Evolutionary conservation across 2,888 invertebrate species (phyloP).

Genomic region (Synergus laeviventris): DNA sequence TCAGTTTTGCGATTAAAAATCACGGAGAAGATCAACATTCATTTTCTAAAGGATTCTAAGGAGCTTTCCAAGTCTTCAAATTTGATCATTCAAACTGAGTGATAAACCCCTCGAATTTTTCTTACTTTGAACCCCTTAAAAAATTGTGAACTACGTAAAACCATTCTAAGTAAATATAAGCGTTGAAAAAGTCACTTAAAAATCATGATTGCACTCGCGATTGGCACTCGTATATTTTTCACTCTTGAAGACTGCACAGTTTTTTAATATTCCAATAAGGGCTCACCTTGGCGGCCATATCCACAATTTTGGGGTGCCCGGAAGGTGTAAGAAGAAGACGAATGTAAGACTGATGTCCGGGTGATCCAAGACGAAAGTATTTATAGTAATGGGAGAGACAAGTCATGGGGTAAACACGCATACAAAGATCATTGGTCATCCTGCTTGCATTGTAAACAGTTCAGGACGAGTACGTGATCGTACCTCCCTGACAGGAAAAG

Average conservation of each 20-base stretch:
- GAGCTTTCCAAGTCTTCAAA: too few relatives aligned
- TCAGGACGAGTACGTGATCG: slow-evolving; percentile 50
- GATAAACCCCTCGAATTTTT: too few relatives aligned
- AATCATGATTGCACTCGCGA: neutral
- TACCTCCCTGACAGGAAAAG: slow-evolving; percentile 45
- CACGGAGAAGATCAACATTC: too few relatives aligned
- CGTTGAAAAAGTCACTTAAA: neutral
- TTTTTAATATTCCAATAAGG: neutral
- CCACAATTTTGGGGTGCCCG: slow-evolving; percentile 32
- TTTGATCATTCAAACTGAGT: too few relatives aligned
- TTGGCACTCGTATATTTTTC: neutral
- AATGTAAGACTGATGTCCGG: slow-evolving; percentile 53
- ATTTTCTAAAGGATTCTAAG: too few relatives aligned
- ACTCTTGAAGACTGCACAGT: neutral
- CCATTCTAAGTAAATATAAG: too few relatives aligned
- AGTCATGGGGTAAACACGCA: slow-evolving; percentile 46
- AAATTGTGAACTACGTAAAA: too few relatives aligned
- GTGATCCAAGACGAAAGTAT: slow-evolving; percentile 53
- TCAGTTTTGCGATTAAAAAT: neutral
- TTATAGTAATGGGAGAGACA: slow-evolving; percentile 52
- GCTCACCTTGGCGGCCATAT: slow-evolving; percentile 51
- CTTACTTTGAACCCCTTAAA: too few relatives aligned
- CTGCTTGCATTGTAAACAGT: slow-evolving; percentile 48
- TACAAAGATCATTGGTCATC: slow-evolving; percentile 48
- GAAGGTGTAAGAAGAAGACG: slow-evolving; percentile 45